Evolutionary conservation across 2,113 vertebrate genomes (phyloP), one percentile per base, ranked within the genome.

Genomic region (Pleuronectes platessa): DNA sequence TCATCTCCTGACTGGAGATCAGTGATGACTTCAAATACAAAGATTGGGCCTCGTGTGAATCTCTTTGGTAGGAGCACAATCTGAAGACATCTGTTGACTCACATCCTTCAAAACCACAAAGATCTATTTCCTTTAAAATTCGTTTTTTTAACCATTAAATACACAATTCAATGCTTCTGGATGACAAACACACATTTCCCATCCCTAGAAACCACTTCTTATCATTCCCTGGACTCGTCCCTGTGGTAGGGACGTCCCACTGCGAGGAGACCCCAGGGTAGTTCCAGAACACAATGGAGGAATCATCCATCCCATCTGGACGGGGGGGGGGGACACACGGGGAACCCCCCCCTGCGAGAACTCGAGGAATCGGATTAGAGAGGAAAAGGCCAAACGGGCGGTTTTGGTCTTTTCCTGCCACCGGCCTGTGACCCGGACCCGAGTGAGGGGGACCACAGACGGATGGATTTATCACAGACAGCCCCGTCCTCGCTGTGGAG

Each of bases 261-360:
- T 40, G 9, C 12, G 4, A 27, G 40, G 56, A 51, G 26, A 26
- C 13, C 27, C 10, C 27, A 4, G 23, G 26, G 62, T 40, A 14
- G 27, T 55, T 21, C 60, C 24, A n/a, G 26, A 54, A 58, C 66
- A 70, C 24, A n/a, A 23, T 51, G 31, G 20, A 51, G 56, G 61
- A n/a, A 51, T 59, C 40, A 14, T 61, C 21, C 12, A 13, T 63
- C 62, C 68, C 27, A 71, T 68, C 27, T 58, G 24, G 26, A 2
- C 58, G 26, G 49, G 3, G 14, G 24, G 63, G 35, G 26, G 14
- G 24, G 63, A 35, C 5, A 1, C 2, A n/a, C 11, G 2, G 31
- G 35, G 35, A 42, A n/a, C n/a, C n/a, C 2, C 42, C 47, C 37
- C 49, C 6, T 26, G 23, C 17, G 21, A 49, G 40, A 55, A 31